These are phyloP conservation scores for Epinephelus cyanopodus DNA, from an alignment of 2,113 vertebrate genomes.

Conservation along the genomic window DNA sequence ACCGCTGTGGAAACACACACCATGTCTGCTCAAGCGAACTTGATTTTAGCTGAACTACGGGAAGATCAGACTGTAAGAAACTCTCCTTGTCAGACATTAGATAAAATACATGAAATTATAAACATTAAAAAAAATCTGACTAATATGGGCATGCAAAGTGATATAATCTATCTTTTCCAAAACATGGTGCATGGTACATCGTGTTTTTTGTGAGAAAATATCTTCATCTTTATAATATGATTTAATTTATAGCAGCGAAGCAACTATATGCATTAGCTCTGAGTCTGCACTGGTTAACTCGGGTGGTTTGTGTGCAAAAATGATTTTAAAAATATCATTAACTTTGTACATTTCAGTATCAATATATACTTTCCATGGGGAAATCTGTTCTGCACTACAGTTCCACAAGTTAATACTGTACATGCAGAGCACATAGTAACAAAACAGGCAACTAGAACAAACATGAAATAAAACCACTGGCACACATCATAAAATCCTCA, in stretches of 20 bases:
- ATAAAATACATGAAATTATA: no score
- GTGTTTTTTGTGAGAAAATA: no score
- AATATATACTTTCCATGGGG: not conserved
- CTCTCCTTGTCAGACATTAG: not conserved
- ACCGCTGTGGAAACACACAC: constrained; percentile 29
- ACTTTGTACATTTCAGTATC: not conserved
- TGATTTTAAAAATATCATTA: not conserved
- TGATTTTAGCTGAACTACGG: no score
- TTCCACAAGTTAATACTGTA: not conserved
- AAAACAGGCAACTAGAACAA: not conserved
- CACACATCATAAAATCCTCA: not conserved
- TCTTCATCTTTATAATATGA: not conserved
- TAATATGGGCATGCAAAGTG: no score
- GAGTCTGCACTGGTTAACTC: not conserved
- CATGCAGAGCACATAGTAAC: not conserved
- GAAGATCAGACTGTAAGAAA: not conserved
- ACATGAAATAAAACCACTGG: not conserved
- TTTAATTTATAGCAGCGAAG: not conserved
- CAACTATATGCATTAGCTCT: not conserved
- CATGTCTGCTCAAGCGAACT: not conserved
- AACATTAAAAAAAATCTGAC: no score
- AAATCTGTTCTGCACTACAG: not conserved
- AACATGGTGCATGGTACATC: no score
- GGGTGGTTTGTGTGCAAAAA: not conserved
- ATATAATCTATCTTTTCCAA: no score